Evolutionary conservation across 2,113 vertebrate species (phyloP), one percentile per base, ranked within the genome.

Genomic region (Lamprotornis superbus): DNA sequence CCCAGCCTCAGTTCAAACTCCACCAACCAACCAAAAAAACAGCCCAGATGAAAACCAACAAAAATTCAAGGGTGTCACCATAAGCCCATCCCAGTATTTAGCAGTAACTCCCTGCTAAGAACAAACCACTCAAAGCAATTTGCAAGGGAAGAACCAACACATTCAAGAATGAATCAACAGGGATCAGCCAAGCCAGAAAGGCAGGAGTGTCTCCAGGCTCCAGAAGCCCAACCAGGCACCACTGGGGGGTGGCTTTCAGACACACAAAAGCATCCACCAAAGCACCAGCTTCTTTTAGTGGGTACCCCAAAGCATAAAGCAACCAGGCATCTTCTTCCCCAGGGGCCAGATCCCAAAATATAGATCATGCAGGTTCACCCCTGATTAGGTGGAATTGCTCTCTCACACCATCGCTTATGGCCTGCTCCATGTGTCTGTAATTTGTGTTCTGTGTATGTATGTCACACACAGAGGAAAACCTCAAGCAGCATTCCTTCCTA

Each of bases 351-450:
- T 35, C 44, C 44, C 52, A 67, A 83, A 87, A 59, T 12, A 70
- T 15, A 33, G 31, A 76, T 5, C 28, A 12, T 0, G 0, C 0
- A 10, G 30, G 27, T 15, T 83, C 60, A 70, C 22, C 17, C 39
- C 56, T 8, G 7, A 15, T 46, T 0, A 71, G 47, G 15, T 0
- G 1, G 52, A n/a, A 60, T 4, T 28, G 8, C 14, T 30, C 40
- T 70, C 55, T n/a, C 17, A 1, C n/a, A 56, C 39, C 23, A 39
- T 55, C 63, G 65, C 75, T 53, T 33, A 46, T 2, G 10, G 68
- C 49, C 81, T 39, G 35, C 24, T 81, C 52, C 23, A 15, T 4
- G 24, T 4, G 1, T 31, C 53, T 39, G 0, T 17, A 21, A 39
- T 39, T 79, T 61, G 16, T 33, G 28, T 63, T n/a, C 39, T 24